Evolutionary conservation across 2,888 invertebrate genomes (phyloP).

Genomic region (Zygothrica quintamaculata): DNA sequence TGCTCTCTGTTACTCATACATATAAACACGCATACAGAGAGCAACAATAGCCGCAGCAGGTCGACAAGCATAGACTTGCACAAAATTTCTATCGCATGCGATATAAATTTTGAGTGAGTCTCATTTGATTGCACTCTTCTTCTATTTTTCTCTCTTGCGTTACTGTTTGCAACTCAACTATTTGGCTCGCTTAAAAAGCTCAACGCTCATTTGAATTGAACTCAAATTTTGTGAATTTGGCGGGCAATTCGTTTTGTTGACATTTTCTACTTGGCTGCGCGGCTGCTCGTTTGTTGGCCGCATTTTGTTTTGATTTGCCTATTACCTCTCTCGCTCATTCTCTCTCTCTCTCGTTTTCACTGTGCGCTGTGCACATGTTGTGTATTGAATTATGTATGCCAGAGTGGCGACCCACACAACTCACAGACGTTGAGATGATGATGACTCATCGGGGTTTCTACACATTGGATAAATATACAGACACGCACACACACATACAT

Average conservation of each 20-base stretch:
- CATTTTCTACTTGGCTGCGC: slow-evolving; percentile 60
- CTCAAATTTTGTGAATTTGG: slow-evolving; percentile 69
- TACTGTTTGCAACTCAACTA: slow-evolving; percentile 11
- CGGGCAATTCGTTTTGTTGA: slow-evolving; percentile 78
- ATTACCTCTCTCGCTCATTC: slow-evolving; percentile 10
- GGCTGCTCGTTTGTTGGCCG: slow-evolving; percentile 38
- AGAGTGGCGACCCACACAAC: slow-evolving; percentile 56
- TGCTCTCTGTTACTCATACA: not conserved
- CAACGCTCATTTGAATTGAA: slow-evolving; percentile 21
- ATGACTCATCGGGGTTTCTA: slow-evolving; percentile 84
- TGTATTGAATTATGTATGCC: slow-evolving; percentile 66
- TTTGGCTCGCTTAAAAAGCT: slow-evolving; percentile 30
- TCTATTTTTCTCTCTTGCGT: not conserved
- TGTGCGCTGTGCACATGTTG: slow-evolving; percentile 56
- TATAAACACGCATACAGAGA: slow-evolving; percentile 29
- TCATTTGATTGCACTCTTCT: slow-evolving; percentile 5
- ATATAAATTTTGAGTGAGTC: slow-evolving; percentile 35
- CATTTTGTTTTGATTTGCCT: slow-evolving; percentile 70
- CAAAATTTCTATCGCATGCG: slow-evolving; percentile 58
- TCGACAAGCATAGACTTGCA: not conserved
- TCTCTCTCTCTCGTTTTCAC: slow-evolving; percentile 13
- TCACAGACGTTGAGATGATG: slow-evolving; percentile 42
- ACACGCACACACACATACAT: slow-evolving; percentile 20
- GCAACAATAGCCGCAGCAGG: not conserved
- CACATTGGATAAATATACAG: slow-evolving; percentile 56